Conservation (phyloP, 2,797 vertebrate genomes). For the Mus caroli region DNA sequence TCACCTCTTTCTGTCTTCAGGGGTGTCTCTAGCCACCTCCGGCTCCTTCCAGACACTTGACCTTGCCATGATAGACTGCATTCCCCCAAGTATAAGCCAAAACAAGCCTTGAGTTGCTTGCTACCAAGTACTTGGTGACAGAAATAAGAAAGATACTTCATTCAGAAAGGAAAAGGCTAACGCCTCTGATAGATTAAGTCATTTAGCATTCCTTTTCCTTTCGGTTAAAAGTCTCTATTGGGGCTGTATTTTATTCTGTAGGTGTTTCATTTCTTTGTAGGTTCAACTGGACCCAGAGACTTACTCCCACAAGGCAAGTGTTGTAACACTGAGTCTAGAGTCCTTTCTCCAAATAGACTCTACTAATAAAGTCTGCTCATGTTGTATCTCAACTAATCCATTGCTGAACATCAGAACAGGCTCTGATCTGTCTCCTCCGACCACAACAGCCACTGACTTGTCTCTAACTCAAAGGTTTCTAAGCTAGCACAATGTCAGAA, state of each 20-base stretch:
- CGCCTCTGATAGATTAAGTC: not conserved
- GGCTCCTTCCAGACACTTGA: no score
- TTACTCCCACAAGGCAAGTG: not conserved
- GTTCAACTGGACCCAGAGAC: fast-evolving
- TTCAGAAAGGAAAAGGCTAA: not conserved
- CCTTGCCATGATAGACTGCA: not conserved
- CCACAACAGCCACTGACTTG: not conserved
- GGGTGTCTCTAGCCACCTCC: not conserved
- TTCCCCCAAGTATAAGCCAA: not conserved
- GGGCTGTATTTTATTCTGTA: not conserved
- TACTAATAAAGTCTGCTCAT: not conserved
- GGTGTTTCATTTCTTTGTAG: not conserved
- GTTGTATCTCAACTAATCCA: not conserved
- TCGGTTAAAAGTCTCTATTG: not conserved
- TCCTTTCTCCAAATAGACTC: not conserved
- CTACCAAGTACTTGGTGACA: not conserved
- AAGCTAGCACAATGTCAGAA: not conserved
- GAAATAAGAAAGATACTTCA: not conserved
- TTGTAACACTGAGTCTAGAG: not conserved
- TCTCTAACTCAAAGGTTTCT: not conserved
- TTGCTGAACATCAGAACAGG: not conserved
- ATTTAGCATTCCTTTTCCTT: not conserved
- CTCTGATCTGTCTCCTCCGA: not conserved
- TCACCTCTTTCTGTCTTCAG: not conserved
- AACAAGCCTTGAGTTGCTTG: not conserved